Conservation (phyloP, 2,888 invertebrate species). For the Ichneumoninae sp. region DNA sequence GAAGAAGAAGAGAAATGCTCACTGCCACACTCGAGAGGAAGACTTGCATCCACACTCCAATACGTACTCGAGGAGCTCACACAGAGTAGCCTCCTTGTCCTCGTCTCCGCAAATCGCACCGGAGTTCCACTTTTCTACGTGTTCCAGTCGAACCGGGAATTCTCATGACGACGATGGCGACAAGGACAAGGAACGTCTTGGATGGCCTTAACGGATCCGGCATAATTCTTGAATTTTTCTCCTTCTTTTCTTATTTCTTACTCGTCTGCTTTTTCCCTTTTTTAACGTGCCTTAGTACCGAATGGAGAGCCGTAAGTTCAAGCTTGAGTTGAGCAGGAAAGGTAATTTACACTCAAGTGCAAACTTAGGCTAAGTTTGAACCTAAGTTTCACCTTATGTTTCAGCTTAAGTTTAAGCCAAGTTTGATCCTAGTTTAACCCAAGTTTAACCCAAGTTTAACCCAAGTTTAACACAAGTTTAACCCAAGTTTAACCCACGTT, state of each 20-base stretch:
- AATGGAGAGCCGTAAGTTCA: neutral
- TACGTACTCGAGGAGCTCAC: conserved; percentile 27
- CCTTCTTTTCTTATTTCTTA: neutral
- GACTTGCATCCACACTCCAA: conserved; percentile 11
- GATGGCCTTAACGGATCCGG: conserved; percentile 47
- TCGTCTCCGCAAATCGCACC: conserved; percentile 31
- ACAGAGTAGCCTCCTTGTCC: conserved; percentile 43
- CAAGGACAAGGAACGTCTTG: conserved; percentile 17
- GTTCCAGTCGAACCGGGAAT: conserved; percentile 52
- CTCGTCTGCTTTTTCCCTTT: neutral
- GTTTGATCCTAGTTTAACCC: no score
- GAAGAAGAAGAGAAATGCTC: conserved; percentile 23
- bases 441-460: no score
- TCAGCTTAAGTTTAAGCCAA: neutral
- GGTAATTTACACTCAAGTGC: neutral
- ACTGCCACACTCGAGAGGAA: conserved; percentile 41
- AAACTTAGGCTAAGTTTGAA: neutral
- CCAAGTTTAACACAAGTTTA: no score
- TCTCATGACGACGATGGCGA: conserved; percentile 33
- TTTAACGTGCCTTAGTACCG: neutral
- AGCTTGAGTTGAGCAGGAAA: neutral
- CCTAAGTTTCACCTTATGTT: neutral
- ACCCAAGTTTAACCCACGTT: no score
- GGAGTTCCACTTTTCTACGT: conserved; percentile 58
- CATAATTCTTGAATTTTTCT: conserved; percentile 48